Conservation (phyloP, 2,113 vertebrate species). For the Gadus chalcogrammus region DNA sequence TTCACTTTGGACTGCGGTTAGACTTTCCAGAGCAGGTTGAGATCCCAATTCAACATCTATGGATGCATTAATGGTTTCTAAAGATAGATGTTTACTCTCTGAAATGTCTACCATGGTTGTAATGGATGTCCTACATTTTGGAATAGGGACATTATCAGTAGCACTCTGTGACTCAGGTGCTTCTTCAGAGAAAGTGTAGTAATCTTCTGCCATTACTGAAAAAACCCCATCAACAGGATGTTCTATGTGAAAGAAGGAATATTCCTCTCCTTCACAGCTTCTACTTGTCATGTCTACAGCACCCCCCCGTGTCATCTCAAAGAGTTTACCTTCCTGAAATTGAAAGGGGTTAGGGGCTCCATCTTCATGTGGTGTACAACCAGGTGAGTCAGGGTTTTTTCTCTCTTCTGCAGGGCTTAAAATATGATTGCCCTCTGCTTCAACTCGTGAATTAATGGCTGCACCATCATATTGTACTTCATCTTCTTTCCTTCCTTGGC, state of each 20-base stretch:
- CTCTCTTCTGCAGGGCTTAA: constrained; percentile 74
- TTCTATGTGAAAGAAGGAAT: constrained; percentile 85
- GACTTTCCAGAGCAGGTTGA: constrained; percentile 32
- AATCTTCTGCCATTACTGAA: constrained; percentile 22
- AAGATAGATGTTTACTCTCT: constrained; percentile 17
- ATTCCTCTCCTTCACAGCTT: constrained; percentile 70
- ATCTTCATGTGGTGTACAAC: constrained; percentile 79
- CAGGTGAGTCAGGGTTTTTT: constrained; percentile 77
- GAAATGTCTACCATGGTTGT: constrained; percentile 15
- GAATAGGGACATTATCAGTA: constrained; percentile 12
- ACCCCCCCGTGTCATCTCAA: constrained; percentile 98
- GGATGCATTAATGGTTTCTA: constrained; percentile 28
- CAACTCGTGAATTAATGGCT: constrained; percentile 73
- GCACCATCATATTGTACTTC: constrained; percentile 23
- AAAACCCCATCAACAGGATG: constrained; percentile 49
- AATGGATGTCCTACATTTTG: constrained; percentile 22
- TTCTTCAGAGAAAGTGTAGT: constrained; percentile 20
- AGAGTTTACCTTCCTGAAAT: constrained; percentile 95
- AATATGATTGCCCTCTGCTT: constrained; percentile 78
- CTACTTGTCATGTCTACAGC: constrained; percentile 96
- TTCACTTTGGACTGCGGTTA: constrained; percentile 35
- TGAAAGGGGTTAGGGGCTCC: constrained; percentile 85
- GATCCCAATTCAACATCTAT: constrained; percentile 38
- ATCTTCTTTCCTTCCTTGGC: background rate
- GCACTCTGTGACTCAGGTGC: constrained; percentile 11